Conservation (phyloP, 2,888 invertebrate species). For the Patella pellucida region DNA sequence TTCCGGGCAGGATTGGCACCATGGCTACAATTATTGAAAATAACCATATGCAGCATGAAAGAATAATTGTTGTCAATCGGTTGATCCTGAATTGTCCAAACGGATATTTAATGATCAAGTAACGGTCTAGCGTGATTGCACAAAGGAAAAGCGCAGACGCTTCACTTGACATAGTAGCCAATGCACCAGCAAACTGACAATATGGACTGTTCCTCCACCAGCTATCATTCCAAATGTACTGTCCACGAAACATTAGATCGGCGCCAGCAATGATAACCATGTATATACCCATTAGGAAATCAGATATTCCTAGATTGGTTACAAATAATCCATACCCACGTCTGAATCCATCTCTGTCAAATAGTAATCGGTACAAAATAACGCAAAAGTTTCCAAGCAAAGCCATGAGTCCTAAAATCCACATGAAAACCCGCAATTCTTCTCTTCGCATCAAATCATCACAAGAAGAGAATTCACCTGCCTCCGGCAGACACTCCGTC, state of each 20-base stretch:
- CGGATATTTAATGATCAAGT: conserved; percentile 77
- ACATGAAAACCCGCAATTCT: conserved; percentile 38
- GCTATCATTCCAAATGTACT: conserved; percentile 45
- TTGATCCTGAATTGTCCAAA: conserved; percentile 64
- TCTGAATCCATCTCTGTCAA: conserved; percentile 44
- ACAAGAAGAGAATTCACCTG: conserved; percentile 40
- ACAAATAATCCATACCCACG: conserved; percentile 40
- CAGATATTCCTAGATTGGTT: conserved; percentile 41
- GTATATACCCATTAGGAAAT: conserved; percentile 50
- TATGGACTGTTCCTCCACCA: conserved; percentile 42
- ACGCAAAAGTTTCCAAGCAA: conserved; percentile 39
- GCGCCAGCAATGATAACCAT: conserved; percentile 43
- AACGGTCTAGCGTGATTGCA: conserved; percentile 77
- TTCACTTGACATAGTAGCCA: conserved; percentile 73
- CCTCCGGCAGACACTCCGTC: conserved; percentile 24
- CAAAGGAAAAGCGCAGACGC: conserved; percentile 77
- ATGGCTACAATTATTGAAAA: conserved; percentile 51
- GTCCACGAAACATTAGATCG: conserved; percentile 41
- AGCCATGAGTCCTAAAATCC: conserved; percentile 41
- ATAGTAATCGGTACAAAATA: conserved; percentile 29
- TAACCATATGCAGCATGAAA: conserved; percentile 50
- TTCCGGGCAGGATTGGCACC: conserved; percentile 57
- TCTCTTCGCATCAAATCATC: conserved; percentile 40
- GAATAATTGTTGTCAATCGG: conserved; percentile 39
- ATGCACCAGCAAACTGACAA: conserved; percentile 47